A percentile compares a stretch with the other conserved stretches of the same genome.
phyloP scores from a whole-genome alignment of 2,888 invertebrate genomes.

The Drosophila leonis region DNA sequence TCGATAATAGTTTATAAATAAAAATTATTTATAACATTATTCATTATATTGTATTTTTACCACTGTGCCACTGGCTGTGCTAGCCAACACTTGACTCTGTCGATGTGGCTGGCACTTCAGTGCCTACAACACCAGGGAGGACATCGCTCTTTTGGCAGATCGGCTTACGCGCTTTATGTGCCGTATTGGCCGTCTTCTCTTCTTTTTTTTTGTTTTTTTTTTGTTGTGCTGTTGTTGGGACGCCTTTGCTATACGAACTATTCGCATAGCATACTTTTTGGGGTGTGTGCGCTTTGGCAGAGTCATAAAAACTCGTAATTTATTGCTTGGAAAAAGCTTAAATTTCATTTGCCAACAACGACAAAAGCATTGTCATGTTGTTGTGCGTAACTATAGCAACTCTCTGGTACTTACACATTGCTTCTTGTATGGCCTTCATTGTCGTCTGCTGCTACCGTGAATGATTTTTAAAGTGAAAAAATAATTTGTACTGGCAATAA shows the following conservation, averaged over 20 bases:
- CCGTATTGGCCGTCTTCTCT: constrained; percentile 42
- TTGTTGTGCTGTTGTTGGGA: constrained; percentile 4
- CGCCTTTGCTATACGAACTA: constrained; percentile 55
- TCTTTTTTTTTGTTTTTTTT: constrained; percentile 23
- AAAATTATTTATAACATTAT: no score
- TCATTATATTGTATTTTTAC: constrained; percentile 8
- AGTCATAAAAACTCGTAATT: constrained; percentile 82
- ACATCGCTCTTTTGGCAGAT: constrained; percentile 70
- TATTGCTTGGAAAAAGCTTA: constrained; percentile 83
- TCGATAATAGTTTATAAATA: no score
- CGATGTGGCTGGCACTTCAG: constrained; percentile 53
- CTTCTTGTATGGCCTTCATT: constrained; percentile 57
- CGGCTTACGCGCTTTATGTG: constrained; percentile 77
- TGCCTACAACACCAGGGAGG: constrained; percentile 51
- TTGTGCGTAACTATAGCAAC: constrained; percentile 66
- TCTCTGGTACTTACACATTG: constrained; percentile 48
- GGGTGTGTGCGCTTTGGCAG: constrained; percentile 62
- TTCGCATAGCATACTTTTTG: constrained; percentile 62
- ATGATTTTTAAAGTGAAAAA: constrained; percentile 68
- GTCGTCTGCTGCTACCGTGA: constrained; percentile 42
- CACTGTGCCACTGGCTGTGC: constrained; percentile 50
- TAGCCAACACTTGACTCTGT: constrained; percentile 70
- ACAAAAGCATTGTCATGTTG: constrained; percentile 63
- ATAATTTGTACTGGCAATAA: constrained; percentile 61
- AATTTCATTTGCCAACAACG: constrained; percentile 81